Evolutionary conservation across 2,888 invertebrate genomes (phyloP).

Genomic region (Mythimna loreyi): DNA sequence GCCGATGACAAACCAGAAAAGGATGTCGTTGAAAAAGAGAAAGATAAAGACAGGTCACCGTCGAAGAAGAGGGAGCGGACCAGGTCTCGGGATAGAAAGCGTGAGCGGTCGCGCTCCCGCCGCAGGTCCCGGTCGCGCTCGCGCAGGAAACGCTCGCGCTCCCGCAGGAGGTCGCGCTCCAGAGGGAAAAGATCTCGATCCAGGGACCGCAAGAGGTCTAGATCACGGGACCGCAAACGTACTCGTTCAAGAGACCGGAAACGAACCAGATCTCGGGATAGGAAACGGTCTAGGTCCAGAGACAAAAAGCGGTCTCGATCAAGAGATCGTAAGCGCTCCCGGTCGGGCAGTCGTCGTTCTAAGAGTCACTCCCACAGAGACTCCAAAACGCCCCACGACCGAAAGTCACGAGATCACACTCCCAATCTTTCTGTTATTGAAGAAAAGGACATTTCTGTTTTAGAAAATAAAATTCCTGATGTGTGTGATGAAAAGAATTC

Average conservation of each 20-base stretch:
- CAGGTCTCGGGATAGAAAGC: slow-evolving; percentile 85
- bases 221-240: slow-evolving; percentile 91
- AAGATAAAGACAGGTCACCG: slow-evolving; percentile 79
- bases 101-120: slow-evolving; percentile 90
- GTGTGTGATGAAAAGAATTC: slow-evolving; percentile 91
- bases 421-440: slow-evolving; percentile 78
- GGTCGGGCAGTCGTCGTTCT: slow-evolving; percentile 83
- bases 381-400: slow-evolving; percentile 84
- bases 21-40: slow-evolving; percentile 69
- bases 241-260: slow-evolving; percentile 89
- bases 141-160: slow-evolving; percentile 87
- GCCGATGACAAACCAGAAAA: slow-evolving; percentile 75
- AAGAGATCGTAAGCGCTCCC: slow-evolving; percentile 85
- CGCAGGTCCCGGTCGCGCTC: slow-evolving; percentile 91
- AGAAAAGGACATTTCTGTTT: slow-evolving; percentile 73
- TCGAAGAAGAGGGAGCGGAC: slow-evolving; percentile 87
- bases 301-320: slow-evolving; percentile 86
- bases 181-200: slow-evolving; percentile 85
- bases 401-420: slow-evolving; percentile 82
- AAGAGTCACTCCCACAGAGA: slow-evolving; percentile 84
- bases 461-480: slow-evolving; percentile 76
- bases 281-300: slow-evolving; percentile 86
- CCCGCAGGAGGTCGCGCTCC: slow-evolving; percentile 82
- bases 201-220: slow-evolving; percentile 90
- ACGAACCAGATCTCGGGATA: slow-evolving; percentile 85